Base-by-base conservation (phyloP, 2,888 invertebrate species). In the Malacosoma neustria region DNA sequence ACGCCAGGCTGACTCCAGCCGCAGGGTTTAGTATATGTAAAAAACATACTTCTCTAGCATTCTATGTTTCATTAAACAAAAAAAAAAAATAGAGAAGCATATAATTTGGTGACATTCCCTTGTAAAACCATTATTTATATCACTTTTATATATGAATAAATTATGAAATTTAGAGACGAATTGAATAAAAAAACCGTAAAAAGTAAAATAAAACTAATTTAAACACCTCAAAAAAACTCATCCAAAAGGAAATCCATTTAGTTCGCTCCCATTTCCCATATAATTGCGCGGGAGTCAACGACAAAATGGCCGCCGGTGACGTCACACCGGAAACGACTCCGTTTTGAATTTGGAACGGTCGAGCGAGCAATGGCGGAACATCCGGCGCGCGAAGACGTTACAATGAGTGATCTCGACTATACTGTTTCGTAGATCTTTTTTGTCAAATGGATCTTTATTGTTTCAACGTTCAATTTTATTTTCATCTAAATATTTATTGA, bases 261-360 rank as follows among this genome's bases (percentile, higher is more conserved):
- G 61, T 60, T 66, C 72, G 71, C 71, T 71, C 79, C 73, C 71
- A 72, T 79, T 81, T 80, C 80, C 80, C 77, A 79, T 77, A 63
- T 47, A 49, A 70, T 69, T 48, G 57, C 69, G 63, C 73, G 62
- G 63, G 64, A 72, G 72, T 70, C 64, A 62, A 56, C 71, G 73
- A 56, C 68, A 76, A 75, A 72, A 75, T 75, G 74, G 75, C 72
- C 48, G 69, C 41, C 62, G 62, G 45, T 81, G 81, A 82, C 81
- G 81, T 81, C 80, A 80, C 72, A 67, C 80, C 84, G 84, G 84
- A 84, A 84, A 73, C 71, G 67, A 65, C 84, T 84, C 82, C 82
- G 82, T 82, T 81, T 82, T 81, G 80, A 84, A 82, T 85, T 85
- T 74, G 73, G 80, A 79, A 82, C 81, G 84, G 84, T 85, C 84